Evolutionary conservation across 2,888 invertebrate genomes (phyloP).

Genomic region (Lampropteryx suffumata): DNA sequence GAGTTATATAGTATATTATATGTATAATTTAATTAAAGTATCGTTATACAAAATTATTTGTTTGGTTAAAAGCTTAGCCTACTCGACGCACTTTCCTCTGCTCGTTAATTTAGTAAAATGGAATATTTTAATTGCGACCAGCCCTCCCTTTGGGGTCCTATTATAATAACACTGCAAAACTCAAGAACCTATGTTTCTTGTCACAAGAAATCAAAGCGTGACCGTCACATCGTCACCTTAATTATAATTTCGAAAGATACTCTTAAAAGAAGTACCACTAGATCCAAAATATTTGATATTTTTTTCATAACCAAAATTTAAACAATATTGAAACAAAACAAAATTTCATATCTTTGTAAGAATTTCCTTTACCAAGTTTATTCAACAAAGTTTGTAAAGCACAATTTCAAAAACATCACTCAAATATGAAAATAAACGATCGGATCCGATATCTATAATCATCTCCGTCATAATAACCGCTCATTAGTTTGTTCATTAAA

Average conservation of each 20-base stretch:
- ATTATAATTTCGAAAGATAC: slow-evolving; percentile 36
- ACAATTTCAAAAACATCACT: not conserved
- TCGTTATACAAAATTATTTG: slow-evolving; percentile 4
- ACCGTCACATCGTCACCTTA: slow-evolving; percentile 30
- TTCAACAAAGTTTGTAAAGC: not conserved
- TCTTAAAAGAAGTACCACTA: not conserved
- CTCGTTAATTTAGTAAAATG: slow-evolving; percentile 64
- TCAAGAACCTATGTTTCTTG: slow-evolving; percentile 47
- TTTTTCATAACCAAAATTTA: not conserved
- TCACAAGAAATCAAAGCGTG: slow-evolving; percentile 41
- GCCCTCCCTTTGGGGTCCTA: slow-evolving; percentile 46
- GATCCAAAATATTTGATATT: too few species aligned
- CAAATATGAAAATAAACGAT: not conserved
- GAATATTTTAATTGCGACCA: slow-evolving; percentile 62
- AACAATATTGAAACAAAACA: too few species aligned
- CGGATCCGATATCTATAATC: slow-evolving; percentile 2
- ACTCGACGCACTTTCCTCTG: slow-evolving; percentile 43
- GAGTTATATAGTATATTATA: too few species aligned
- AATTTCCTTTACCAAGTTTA: not conserved
- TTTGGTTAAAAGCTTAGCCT: slow-evolving; percentile 38
- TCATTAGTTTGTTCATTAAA: slow-evolving; percentile 31
- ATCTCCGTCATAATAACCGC: slow-evolving; percentile 30
- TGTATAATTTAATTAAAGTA: not conserved
- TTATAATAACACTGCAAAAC: slow-evolving; percentile 54
- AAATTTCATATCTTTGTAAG: not conserved